A percentile compares a stretch with the other conserved stretches of the same genome.
Conservation (phyloP, 2,113 vertebrate species). For the Taxidea taxus region DNA sequence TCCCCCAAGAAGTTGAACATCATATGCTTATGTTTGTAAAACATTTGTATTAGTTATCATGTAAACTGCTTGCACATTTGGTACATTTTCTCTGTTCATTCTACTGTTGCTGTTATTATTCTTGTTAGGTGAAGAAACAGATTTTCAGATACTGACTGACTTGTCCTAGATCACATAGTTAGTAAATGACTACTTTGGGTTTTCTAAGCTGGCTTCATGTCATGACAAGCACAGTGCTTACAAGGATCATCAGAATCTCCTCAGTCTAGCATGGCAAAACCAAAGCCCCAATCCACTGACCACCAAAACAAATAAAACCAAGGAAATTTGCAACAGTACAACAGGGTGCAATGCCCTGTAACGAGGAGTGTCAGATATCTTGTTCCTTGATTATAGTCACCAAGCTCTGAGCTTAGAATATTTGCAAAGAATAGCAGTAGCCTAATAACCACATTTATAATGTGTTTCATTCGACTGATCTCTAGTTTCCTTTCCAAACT, state of each 20-base stretch:
- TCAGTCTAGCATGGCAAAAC: background rate
- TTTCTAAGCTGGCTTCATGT: background rate
- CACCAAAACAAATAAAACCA: background rate
- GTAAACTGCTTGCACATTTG: background rate
- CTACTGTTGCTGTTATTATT: background rate
- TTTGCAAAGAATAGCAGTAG: background rate
- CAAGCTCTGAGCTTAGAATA: background rate
- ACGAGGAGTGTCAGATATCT: background rate
- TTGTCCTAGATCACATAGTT: background rate
- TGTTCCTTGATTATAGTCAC: background rate
- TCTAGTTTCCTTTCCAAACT: background rate
- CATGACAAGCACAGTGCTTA: background rate
- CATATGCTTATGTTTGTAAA: background rate
- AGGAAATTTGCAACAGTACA: background rate
- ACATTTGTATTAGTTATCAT: background rate
- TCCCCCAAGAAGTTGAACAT: background rate
- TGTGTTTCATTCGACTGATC: background rate
- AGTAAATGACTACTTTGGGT: background rate
- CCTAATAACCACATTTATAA: background rate
- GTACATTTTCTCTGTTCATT: background rate
- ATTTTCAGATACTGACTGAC: background rate
- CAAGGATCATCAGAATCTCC: background rate
- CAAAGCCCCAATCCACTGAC: background rate
- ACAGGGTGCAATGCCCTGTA: background rate
- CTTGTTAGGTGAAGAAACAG: background rate